phyloP scores from a whole-genome alignment of 2,888 invertebrate genomes.

The Amitus sp. region DNA sequence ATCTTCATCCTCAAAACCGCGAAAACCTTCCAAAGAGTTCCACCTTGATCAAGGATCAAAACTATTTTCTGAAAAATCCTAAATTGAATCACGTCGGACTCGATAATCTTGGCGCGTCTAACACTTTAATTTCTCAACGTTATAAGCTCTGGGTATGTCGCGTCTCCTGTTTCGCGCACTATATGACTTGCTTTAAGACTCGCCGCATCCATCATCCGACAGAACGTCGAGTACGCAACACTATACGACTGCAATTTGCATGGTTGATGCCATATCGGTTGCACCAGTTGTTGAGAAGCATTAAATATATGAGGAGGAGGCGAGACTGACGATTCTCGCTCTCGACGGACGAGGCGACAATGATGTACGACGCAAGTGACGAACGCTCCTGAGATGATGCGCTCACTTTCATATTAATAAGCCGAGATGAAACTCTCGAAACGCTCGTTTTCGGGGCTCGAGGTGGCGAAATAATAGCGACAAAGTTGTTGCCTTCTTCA shows the following conservation, averaged over 20 bases:
- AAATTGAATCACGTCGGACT: background rate
- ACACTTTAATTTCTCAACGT: too few relatives aligned
- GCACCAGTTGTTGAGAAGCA: slow-evolving; percentile 46
- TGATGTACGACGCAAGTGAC: slow-evolving; percentile 14
- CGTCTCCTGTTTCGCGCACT: slow-evolving; percentile 9
- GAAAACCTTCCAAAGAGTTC: too few relatives aligned
- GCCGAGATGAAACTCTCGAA: slow-evolving; percentile 45
- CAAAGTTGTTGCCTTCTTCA: slow-evolving; percentile 61
- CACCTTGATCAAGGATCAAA: too few relatives aligned
- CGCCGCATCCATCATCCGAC: slow-evolving; percentile 46
- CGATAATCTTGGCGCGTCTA: too few relatives aligned
- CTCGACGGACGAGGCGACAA: slow-evolving; percentile 25
- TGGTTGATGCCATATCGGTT: slow-evolving; percentile 55
- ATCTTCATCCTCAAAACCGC: too few relatives aligned
- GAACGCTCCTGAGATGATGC: background rate
- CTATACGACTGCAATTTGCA: slow-evolving; percentile 56
- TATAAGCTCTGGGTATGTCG: too few relatives aligned
- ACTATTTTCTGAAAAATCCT: background rate
- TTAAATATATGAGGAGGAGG: slow-evolving; percentile 43
- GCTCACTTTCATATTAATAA: background rate
- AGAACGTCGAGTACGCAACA: slow-evolving; percentile 44
- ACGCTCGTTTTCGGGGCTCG: too few relatives aligned
- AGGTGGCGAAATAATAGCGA: slow-evolving; percentile 25
- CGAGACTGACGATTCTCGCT: slow-evolving; percentile 21
- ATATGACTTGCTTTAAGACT: slow-evolving; percentile 47